Evolutionary conservation across 2,113 vertebrate species (phyloP), one percentile per base, ranked within the genome.

Genomic region (Paratilapia polleni): DNA sequence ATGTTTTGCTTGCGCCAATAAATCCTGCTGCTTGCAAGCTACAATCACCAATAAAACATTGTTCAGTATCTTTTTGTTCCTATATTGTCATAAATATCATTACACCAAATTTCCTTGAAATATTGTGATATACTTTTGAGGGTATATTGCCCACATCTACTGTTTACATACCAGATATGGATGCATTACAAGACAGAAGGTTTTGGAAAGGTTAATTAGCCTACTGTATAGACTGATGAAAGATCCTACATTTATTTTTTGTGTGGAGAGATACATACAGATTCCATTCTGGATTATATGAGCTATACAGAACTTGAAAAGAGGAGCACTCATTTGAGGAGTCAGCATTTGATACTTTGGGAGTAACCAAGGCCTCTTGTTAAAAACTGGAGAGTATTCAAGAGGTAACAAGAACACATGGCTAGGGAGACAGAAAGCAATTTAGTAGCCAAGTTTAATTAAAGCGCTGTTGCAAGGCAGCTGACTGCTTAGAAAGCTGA

Each of bases 391-490:
- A 81, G 43, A 36, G 58, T 78, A 60, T 81, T 90, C 19, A 84
- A 82, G 81, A 77, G 34, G 57, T 85, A 81, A 90, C 12, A 22
- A 73, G 82, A 90, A 77, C 64, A 63, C 74, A 80, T 17, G 43
- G 73, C 79, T 36, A 1, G 84, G 77, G 85, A 83, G 60, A 76
- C 47, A 2, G 73, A 56, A 22, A 75, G 68, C 74, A 75, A 76
- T 89, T 78, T 82, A 73, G 38, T 38, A 77, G 80, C 80, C 75
- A 84, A 59, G 79, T 91, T 85, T 91, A 84, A 92, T 92, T 86
- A 88, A 89, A 85, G 77, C 24, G 26, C 49, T 7, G 61, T 80
- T 68, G 38, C 1, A 6, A 24, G n/a, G 57, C 49, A 10, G 74
- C 58, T 41, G 38, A 59, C 34, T 56, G 31, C 61, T 43, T 43